Percentiles rank a stretch among this genome's conserved stretches.
Evolutionary conservation across 2,797 vertebrate genomes (phyloP).

Genomic region (Lagorchestes hirsutus): DNA sequence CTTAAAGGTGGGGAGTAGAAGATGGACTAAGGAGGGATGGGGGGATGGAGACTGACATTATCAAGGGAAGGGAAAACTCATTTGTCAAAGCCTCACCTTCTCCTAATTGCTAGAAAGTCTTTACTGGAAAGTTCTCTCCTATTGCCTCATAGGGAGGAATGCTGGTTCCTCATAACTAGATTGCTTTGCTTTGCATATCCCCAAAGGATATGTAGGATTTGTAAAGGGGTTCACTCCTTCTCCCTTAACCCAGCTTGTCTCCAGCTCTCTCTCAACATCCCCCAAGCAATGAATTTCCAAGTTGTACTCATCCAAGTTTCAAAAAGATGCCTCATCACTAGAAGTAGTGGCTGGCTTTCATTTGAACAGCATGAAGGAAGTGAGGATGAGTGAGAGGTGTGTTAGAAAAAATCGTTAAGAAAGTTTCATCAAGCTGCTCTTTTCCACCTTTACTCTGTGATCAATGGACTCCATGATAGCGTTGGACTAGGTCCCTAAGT

Average conservation of each 20-base stretch:
- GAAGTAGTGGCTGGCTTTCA: constrained; percentile 48
- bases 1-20: neutral
- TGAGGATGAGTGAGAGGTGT: constrained; percentile 57
- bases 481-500: neutral
- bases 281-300: constrained; percentile 84
- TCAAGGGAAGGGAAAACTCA: neutral
- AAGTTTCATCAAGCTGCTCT: constrained; percentile 50
- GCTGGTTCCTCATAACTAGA: no score
- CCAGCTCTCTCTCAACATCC: neutral
- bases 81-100: neutral
- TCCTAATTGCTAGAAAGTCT: neutral
- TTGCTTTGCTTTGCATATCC: neutral
- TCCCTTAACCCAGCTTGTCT: neutral
- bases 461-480: neutral
- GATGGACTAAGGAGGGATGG: neutral
- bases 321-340: constrained; percentile 45
- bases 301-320: constrained; percentile 88
- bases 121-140: neutral
- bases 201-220: no score
- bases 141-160: no score
- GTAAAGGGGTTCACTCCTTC: neutral
- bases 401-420: constrained; percentile 55
- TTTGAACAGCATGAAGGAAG: constrained; percentile 40
- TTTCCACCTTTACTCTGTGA: neutral
- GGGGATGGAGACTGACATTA: neutral